phyloP scores from a whole-genome alignment of 1,140 invertebrate genomes.

The Cheumatopsyche charites region DNA sequence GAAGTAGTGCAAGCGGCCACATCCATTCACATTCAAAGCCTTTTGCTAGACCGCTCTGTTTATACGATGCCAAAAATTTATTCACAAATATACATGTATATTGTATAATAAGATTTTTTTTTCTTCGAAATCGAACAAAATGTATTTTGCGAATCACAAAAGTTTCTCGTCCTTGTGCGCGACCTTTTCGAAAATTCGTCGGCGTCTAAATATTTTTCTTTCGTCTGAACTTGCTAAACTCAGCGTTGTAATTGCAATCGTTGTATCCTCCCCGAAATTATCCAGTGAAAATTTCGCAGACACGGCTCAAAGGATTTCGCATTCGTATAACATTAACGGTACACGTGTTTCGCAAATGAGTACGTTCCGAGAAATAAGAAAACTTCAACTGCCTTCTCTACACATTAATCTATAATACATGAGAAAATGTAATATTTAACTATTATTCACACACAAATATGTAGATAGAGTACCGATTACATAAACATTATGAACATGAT shows the following conservation, averaged over 20 bases:
- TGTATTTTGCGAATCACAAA: constrained; percentile 8
- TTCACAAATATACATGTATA: not conserved
- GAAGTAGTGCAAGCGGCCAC: not conserved
- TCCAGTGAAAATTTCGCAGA: not conserved
- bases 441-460: too few species aligned
- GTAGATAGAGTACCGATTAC: too few species aligned
- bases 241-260: constrained; percentile 7
- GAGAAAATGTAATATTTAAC: too few species aligned
- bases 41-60: too few species aligned
- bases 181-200: constrained; percentile 10
- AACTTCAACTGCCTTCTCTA: not conserved
- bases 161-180: not conserved
- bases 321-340: not conserved
- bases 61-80: too few species aligned
- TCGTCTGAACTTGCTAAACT: not conserved
- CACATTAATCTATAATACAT: too few species aligned
- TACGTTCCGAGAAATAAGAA: constrained; percentile 9
- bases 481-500: too few species aligned
- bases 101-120: not conserved
- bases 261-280: not conserved
- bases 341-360: constrained; percentile 1
- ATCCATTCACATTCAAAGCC: not conserved
- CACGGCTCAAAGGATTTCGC: not conserved
- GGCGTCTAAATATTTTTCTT: constrained; percentile 22
- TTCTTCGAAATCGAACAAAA: too few species aligned